These are phyloP conservation scores for Megalops cyprinoides DNA, from an alignment of 2,797 vertebrate species.

Conservation along the genomic window DNA sequence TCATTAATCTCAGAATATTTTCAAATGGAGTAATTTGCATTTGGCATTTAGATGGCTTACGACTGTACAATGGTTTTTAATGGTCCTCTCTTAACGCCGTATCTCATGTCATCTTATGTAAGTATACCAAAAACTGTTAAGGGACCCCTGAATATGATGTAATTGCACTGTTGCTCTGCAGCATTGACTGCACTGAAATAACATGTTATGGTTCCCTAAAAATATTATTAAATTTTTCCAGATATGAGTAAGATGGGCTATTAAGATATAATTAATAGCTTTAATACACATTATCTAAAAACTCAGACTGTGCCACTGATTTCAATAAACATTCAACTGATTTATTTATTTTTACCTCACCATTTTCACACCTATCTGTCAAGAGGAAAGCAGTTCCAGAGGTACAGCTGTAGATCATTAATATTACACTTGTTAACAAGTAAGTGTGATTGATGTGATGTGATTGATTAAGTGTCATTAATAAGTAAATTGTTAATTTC, in stretches of 20 bases:
- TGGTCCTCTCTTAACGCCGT: constrained; percentile 27
- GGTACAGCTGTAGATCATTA: not conserved
- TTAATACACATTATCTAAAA: not conserved
- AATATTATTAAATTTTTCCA: constrained; percentile 18
- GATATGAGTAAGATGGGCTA: not conserved
- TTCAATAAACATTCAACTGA: not conserved
- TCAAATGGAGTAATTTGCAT: constrained; percentile 64
- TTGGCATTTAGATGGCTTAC: constrained; percentile 20
- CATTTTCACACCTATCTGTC: constrained; percentile 18
- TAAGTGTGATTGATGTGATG: no score
- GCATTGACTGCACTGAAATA: constrained; percentile 38
- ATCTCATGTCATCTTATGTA: constrained; percentile 51
- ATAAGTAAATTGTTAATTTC: no score
- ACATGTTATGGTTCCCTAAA: constrained; percentile 16
- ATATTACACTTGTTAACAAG: not conserved
- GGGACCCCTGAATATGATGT: constrained; percentile 45
- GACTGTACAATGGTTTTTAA: constrained; percentile 21
- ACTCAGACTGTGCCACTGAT: not conserved
- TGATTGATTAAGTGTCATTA: no score
- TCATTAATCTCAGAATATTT: constrained; percentile 71
- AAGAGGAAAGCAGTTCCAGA: constrained; percentile 17
- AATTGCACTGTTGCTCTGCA: constrained; percentile 49
- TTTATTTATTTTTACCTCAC: not conserved
- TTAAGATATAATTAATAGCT: not conserved
- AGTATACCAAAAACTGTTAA: constrained; percentile 49